Conservation (phyloP, 1,140 invertebrate genomes). For the Chironomus striatipennis region DNA sequence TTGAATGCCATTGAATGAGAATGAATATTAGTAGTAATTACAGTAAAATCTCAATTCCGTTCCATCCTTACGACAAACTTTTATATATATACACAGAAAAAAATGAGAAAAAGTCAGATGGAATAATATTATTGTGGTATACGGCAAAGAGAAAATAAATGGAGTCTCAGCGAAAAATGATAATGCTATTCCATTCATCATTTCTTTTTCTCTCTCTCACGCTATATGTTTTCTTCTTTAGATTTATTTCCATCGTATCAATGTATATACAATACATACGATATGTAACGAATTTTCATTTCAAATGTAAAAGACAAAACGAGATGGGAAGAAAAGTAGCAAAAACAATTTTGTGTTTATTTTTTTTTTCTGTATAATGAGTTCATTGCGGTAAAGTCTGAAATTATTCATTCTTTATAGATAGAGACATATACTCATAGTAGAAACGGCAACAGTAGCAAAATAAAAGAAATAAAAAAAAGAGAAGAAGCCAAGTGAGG, state of each 20-base stretch:
- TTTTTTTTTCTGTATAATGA: neutral
- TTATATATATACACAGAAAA: too few relatives aligned
- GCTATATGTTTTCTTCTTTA: too few relatives aligned
- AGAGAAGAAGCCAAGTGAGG: too few relatives aligned
- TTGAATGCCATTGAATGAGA: neutral
- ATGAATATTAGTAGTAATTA: slow-evolving; percentile 7
- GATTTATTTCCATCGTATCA: too few relatives aligned
- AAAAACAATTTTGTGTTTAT: neutral
- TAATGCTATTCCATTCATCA: slow-evolving; percentile 7
- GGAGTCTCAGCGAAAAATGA: neutral
- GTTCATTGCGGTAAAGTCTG: slow-evolving; percentile 3
- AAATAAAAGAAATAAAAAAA: too few relatives aligned
- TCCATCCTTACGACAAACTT: too few relatives aligned
- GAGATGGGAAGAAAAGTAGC: too few relatives aligned
- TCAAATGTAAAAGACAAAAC: too few relatives aligned
- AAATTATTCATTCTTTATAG: slow-evolving; percentile 15
- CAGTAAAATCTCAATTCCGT: neutral
- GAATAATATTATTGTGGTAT: neutral
- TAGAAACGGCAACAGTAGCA: neutral
- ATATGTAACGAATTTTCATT: too few relatives aligned
- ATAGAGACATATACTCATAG: neutral
- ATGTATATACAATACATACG: too few relatives aligned
- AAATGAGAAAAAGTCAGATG: too few relatives aligned
- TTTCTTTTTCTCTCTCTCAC: neutral
- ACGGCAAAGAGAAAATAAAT: neutral